Evolutionary conservation across 53 echinoderm and acorn worm species (phyloP), one percentile per base, ranked within the genome.

Genomic region (Patiria pectinifera): DNA sequence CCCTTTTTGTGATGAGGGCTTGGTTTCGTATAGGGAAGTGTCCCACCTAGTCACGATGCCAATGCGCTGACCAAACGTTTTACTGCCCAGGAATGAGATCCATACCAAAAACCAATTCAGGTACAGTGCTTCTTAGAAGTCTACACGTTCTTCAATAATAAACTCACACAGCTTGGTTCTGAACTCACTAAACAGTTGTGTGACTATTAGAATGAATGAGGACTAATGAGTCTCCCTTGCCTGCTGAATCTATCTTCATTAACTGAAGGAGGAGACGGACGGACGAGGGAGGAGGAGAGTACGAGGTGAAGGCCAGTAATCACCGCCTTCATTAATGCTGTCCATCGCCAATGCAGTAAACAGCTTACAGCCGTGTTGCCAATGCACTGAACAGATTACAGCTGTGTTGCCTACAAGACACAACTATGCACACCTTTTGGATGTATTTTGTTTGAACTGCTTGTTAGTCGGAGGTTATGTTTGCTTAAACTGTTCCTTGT

Each of bases 171-270:
- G 60, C 2, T 8, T 60, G 8, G 60, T 35, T 35, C 35, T 35
- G 35, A 35, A 35, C 35, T 35, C 35, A 35, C 35, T 35, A 35
- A 35, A 35, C 60, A 60, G 60, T 12, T 60, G 8, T 12, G 8
- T 12, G 8, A 60, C 8, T 60, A 0, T 60, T 12, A 11, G 60
- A 60, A 60, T 70, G 70, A 70, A 19, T 21, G 16, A 18, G 16
- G 70, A 70, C 70, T 70, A 18, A 70, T 70, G 70, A 70, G 70
- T 13, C 19, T 70, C 4, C 4, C 21, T 18, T 16, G 70, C 70
- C 19, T 70, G 70, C 70, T 16, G 70, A 70, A 70, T 70, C 70
- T 18, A 70, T 70, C 70, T 70, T 70, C 70, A 70, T 70, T 70
- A 70, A 70, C 21, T 70, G 19, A 70, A 15, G 70, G 19, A 70